Percentiles rank a stretch among this genome's conserved stretches.
phyloP scores from a whole-genome alignment of 2,797 vertebrate genomes.

The Cryptoblepharus egeriae region DNA sequence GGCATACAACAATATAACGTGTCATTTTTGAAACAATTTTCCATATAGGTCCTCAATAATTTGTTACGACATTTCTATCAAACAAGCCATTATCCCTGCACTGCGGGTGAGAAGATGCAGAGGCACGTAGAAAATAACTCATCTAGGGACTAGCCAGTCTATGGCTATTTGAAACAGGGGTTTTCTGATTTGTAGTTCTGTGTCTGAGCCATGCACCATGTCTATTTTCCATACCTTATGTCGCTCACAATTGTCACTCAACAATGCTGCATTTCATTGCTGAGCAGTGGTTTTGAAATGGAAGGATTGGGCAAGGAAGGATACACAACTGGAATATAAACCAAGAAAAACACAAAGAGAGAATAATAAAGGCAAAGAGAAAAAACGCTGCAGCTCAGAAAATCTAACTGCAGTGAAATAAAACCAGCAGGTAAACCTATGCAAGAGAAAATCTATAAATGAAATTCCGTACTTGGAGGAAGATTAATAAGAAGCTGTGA shows the following conservation, averaged over 20 bases:
- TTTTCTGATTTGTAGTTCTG: neutral
- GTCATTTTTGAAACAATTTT: too few relatives aligned
- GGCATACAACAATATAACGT: too few relatives aligned
- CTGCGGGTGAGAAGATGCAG: neutral
- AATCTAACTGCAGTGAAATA: neutral
- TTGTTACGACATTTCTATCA: neutral
- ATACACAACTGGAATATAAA: neutral
- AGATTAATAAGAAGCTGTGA: slow-evolving; percentile 21
- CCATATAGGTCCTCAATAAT: neutral
- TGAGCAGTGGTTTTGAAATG: neutral
- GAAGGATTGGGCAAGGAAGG: neutral
- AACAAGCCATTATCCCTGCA: neutral
- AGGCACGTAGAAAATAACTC: neutral
- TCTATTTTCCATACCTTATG: neutral
- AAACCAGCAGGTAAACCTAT: neutral
- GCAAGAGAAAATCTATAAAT: slow-evolving; percentile 9
- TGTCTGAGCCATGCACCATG: neutral
- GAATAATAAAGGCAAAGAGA: neutral
- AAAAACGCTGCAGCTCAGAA: neutral
- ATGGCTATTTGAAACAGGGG: too few relatives aligned
- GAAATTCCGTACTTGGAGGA: neutral
- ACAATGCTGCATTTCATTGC: neutral
- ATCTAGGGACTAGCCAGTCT: neutral
- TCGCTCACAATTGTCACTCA: too few relatives aligned
- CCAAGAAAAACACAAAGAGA: neutral